phyloP scores from a whole-genome alignment of 2,888 invertebrate genomes.

The Kuschelorhynchus macadamiae region DNA sequence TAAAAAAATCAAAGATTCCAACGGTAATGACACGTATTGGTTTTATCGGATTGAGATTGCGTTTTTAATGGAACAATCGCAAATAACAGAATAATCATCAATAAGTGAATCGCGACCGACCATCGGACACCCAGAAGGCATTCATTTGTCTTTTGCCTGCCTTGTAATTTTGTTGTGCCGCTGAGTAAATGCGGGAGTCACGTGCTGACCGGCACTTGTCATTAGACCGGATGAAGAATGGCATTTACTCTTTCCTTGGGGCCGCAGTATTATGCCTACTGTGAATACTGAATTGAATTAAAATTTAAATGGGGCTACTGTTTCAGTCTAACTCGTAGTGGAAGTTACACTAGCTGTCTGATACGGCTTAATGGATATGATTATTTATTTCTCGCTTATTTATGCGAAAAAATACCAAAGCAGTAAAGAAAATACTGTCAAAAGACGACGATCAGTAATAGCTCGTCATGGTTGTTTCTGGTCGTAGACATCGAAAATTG shows the following conservation, averaged over 20 bases:
- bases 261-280: neutral
- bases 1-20: neutral
- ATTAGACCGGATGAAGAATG: constrained; percentile 38
- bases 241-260: constrained; percentile 18
- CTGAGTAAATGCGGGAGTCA: constrained; percentile 50
- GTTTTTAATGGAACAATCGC: constrained; percentile 32
- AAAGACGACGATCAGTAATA: too few species aligned
- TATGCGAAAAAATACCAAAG: too few species aligned
- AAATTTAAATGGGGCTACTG: neutral
- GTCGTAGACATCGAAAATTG: too few species aligned
- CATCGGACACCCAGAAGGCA: constrained; percentile 45
- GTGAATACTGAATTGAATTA: neutral
- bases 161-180: constrained; percentile 46
- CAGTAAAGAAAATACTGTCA: too few species aligned
- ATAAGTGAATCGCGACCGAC: constrained; percentile 42
- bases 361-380: too few species aligned
- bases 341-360: too few species aligned
- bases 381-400: too few species aligned
- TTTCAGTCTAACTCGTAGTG: too few species aligned
- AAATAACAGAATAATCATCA: constrained; percentile 36
- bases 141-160: constrained; percentile 37
- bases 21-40: constrained; percentile 13
- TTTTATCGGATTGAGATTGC: constrained; percentile 33
- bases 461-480: too few species aligned
- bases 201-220: constrained; percentile 44